Percentiles rank a stretch among this genome's conserved stretches.
phyloP scores from a whole-genome alignment of 1,140 invertebrate genomes.

The Acyrthosiphon pisum region DNA sequence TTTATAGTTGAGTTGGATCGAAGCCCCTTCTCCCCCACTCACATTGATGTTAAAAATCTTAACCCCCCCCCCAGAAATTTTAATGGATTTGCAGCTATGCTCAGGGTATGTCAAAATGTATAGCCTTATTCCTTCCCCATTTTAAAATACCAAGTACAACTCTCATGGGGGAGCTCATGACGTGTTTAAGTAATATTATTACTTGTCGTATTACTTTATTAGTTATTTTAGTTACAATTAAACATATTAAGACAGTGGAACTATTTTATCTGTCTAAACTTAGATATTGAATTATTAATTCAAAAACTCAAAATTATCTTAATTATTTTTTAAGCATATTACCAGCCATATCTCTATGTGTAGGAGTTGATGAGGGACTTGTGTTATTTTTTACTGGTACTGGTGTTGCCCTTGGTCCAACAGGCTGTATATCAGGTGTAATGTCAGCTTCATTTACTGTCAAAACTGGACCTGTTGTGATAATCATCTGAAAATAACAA shows the following conservation, averaged over 20 bases:
- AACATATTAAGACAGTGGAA: neutral
- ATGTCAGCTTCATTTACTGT: constrained; percentile 54
- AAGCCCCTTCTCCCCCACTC: too few relatives aligned
- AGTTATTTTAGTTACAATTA: neutral
- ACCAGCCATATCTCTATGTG: constrained; percentile 60
- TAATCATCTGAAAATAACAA: constrained; percentile 34
- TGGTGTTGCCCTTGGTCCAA: constrained; percentile 66
- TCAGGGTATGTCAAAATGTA: neutral
- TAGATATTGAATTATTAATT: neutral
- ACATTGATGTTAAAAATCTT: too few relatives aligned
- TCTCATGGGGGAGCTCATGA: neutral
- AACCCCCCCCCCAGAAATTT: too few relatives aligned
- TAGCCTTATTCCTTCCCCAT: neutral
- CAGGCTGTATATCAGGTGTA: constrained; percentile 65
- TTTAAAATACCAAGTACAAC: neutral
- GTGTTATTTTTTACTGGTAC: constrained; percentile 65
- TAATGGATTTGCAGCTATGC: too few relatives aligned
- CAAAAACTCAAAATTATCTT: neutral
- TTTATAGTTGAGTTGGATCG: too few relatives aligned
- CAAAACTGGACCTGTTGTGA: constrained; percentile 41
- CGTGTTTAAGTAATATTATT: neutral
- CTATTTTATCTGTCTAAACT: neutral
- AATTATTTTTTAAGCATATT: constrained; percentile 8
- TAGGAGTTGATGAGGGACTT: constrained; percentile 63
- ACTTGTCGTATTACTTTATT: neutral